Evolutionary conservation across 2,113 vertebrate genomes (phyloP).

Genomic region (Helogale parvula): DNA sequence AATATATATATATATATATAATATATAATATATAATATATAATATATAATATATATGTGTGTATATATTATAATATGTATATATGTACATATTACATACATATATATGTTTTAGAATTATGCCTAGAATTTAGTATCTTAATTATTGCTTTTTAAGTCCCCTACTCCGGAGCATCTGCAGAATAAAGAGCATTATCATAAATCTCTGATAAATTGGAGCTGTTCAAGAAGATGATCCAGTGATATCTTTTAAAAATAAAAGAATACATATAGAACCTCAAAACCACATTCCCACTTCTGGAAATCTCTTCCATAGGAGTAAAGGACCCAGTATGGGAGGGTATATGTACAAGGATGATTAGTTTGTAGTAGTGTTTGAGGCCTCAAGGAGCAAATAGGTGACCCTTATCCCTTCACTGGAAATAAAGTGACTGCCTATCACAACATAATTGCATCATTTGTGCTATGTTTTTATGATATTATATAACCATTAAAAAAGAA

Average conservation of each 20-base stretch:
- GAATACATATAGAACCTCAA: not conserved
- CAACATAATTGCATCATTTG: not conserved
- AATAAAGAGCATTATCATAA: not conserved
- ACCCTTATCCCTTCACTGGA: not conserved
- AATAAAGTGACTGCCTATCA: not conserved
- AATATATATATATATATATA: not conserved
- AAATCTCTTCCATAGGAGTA: not conserved
- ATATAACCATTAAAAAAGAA: not conserved
- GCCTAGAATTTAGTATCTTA: not conserved
- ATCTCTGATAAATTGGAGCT: not conserved
- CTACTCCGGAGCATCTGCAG: not conserved
- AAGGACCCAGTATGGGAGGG: not conserved
- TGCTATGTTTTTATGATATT: not conserved
- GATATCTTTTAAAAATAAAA: slow-evolving; percentile 1
- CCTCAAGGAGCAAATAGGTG: not conserved
- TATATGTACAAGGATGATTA: not conserved
- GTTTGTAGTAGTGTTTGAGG: not conserved
- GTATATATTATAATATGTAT: too few relatives aligned
- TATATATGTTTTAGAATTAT: not conserved
- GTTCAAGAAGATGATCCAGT: not conserved
- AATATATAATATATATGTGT: not conserved
- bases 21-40: not conserved
- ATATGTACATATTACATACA: too few relatives aligned
- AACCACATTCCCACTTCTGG: not conserved
- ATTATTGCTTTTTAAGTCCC: not conserved